phyloP scores from a whole-genome alignment of 64 coral and sea anemone species.

The Platygyra sinensis region DNA sequence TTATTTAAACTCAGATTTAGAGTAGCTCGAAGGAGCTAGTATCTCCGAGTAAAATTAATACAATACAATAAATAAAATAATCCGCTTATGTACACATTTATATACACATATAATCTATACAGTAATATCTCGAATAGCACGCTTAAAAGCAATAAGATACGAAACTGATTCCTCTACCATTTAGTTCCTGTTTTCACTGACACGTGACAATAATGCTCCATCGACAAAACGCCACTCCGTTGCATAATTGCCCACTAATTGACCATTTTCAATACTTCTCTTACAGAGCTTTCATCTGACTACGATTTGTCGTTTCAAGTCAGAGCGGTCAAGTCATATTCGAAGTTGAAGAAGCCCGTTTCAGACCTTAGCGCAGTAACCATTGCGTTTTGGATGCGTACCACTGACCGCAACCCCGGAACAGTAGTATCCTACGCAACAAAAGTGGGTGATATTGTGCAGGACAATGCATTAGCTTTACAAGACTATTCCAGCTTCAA shows the following conservation, averaged over 20 bases:
- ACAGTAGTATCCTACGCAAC: constrained; percentile 74
- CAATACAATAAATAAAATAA: too few relatives aligned
- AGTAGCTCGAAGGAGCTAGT: too few relatives aligned
- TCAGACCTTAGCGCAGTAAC: constrained; percentile 69
- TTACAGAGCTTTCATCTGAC: constrained; percentile 71
- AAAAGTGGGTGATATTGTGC: constrained; percentile 23
- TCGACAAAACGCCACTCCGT: neutral
- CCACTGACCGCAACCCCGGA: constrained; percentile 67
- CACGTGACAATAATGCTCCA: neutral
- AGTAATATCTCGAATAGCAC: too few relatives aligned
- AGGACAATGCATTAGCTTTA: constrained; percentile 73
- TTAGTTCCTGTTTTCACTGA: too few relatives aligned
- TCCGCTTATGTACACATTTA: too few relatives aligned
- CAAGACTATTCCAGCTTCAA: constrained; percentile 74
- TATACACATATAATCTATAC: too few relatives aligned
- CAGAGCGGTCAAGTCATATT: constrained; percentile 48
- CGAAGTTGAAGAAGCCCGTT: constrained; percentile 37
- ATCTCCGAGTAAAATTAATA: too few relatives aligned
- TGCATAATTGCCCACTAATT: neutral
- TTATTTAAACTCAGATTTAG: too few relatives aligned
- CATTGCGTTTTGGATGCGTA: constrained; percentile 77
- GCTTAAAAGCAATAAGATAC: too few relatives aligned
- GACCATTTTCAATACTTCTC: neutral
- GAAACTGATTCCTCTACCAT: too few relatives aligned
- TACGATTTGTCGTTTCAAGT: constrained; percentile 76